Base-by-base conservation (phyloP, 2,888 invertebrate genomes). In the Entomobrya proxima region DNA sequence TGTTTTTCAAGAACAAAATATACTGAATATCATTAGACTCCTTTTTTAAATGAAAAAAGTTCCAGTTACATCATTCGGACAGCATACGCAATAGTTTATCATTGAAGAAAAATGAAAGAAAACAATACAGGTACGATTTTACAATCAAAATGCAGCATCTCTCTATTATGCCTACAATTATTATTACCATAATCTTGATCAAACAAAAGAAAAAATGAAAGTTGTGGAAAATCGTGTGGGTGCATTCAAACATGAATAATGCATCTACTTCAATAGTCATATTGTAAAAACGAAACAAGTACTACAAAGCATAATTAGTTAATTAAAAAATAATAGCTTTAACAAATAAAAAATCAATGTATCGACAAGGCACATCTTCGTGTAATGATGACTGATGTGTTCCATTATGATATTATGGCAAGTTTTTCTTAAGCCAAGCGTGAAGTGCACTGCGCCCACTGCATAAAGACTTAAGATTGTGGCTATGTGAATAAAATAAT, bases 171-270 rank as follows among this genome's bases (percentile, higher is more conserved):
- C 27, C 2, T 58, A 21, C 30, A 35, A 27, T 27, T n/a, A 32
- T 27, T 58, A 58, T 21, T 6, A 58, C 15, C 7, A 11, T 69
- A 69, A 69, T 69, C 69, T 69, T 69, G 69, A 69, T 69, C 27
- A 44, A 69, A 44, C 44, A 44, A 44, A n/a, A 61, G 55, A 81
- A 81, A 80, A 81, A 81, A 81, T 50, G 81, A 81, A 81, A 81
- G 81, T 81, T 72, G 81, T 74, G 32, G 74, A 74, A 81, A 74
- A 52, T 81, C 81, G 32, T 69, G 21, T 72, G 55, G 72, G 44
- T 30, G 52, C 80, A 80, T 67, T 79, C 35, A 79, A 7, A 35
- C 72, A 80, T 80, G 80, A 72, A 72, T 37, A 72, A 44, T 18
- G 30, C 32, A 58, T 58, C 64, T 35, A 35, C 32, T 64, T 32